Conservation (phyloP, 2,797 vertebrate genomes). For the Falco naumanni region DNA sequence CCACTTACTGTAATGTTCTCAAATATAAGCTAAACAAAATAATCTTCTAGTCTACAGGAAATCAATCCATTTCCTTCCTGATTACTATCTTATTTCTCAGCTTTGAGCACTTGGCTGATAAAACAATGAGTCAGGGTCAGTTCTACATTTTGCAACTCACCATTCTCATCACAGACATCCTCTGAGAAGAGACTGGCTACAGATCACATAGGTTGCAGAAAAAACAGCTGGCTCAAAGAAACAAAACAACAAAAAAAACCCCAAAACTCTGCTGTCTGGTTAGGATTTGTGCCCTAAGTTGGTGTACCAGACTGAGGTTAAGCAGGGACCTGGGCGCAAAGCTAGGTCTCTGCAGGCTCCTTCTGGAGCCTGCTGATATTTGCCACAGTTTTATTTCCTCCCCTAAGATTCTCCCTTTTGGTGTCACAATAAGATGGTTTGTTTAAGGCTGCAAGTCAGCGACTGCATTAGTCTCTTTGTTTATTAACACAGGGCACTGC, state of each 20-base stretch:
- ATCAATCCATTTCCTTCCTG: constrained; percentile 72
- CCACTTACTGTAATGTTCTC: constrained; percentile 56
- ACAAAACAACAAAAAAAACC: background rate
- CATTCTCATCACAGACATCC: background rate
- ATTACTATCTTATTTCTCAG: constrained; percentile 62
- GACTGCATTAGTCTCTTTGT: background rate
- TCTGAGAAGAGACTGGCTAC: background rate
- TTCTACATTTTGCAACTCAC: constrained; percentile 35
- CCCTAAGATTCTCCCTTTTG: background rate
- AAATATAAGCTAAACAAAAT: constrained; percentile 55
- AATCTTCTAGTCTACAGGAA: constrained; percentile 64
- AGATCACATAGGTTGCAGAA: background rate
- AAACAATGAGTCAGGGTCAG: constrained; percentile 63
- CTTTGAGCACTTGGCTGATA: constrained; percentile 35
- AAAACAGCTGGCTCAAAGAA: background rate
- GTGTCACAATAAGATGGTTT: background rate
- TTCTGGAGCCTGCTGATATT: background rate
- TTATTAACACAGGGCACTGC: background rate
- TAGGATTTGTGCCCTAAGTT: background rate
- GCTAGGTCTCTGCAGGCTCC: background rate
- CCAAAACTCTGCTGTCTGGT: background rate
- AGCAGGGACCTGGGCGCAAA: background rate
- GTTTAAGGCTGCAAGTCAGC: background rate
- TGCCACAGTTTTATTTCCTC: background rate
- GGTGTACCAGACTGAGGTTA: background rate